Evolutionary conservation across 2,113 vertebrate genomes (phyloP), one percentile per base, ranked within the genome.

Genomic region (Neodontobutis hainanensis): DNA sequence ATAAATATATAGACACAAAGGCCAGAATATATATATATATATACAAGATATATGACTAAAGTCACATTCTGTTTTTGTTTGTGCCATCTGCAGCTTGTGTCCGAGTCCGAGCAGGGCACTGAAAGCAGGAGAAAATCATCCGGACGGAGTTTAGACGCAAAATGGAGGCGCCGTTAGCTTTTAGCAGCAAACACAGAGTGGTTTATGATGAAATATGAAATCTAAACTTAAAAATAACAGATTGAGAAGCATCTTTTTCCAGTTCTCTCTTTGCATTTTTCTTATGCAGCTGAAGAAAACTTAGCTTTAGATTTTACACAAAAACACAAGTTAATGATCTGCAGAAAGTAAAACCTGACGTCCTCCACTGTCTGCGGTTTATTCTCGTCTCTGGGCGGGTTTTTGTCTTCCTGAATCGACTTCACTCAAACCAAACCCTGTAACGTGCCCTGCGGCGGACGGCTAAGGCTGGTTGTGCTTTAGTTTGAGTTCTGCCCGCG

Each of bases 331-430:
- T 27, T 27, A 27, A 27, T 3, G 3, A 27, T 27, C 19, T 27
- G 19, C 19, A 27, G 19, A 27, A 27, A 27, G 19, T 27, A 2
- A 27, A 27, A 5, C 38, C 8, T 40, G 34, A 69, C 65, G 2
- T 64, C 27, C 50, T 6, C 11, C 44, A 12, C 5, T 12, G 4
- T 51, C 44, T n/a, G 60, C 48, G 35, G 61, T 5, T 64, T 11
- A 65, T 67, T 51, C 64, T 58, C 19, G 1, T 36, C 83, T 79
- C 75, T 34, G 7, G 5, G 45, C 68, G 66, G 84, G 75, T 81
- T 85, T 87, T 76, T 69, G 73, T 85, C 84, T 86, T 89, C 84
- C 79, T 85, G 75, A 78, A 80, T 53, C 15, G 6, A 58, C 71
- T 62, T 75, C n/a, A n/a, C 50, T 55, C 59, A 81, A 82, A 85